Evolutionary conservation across 2,888 invertebrate genomes (phyloP).

Genomic region (Cataglyphis cursor): DNA sequence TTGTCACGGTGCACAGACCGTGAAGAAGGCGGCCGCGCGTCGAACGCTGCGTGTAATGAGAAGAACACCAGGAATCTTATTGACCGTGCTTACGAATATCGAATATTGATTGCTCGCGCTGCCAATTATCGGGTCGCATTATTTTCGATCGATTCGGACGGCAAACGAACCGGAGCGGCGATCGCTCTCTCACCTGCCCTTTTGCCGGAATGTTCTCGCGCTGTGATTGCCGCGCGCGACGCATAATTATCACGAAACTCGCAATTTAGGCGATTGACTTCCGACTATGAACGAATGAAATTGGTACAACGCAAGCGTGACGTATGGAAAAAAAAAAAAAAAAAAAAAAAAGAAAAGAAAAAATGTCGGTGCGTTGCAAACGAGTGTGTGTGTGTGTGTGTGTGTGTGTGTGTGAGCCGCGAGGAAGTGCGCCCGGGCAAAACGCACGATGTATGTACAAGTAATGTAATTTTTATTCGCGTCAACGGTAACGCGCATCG

Average conservation of each 20-base stretch:
- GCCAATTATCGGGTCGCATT: constrained; percentile 75
- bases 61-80: constrained; percentile 76
- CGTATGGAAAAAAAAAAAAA: background rate
- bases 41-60: constrained; percentile 71
- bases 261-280: constrained; percentile 49
- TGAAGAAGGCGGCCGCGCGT: constrained; percentile 48
- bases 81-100: constrained; percentile 65
- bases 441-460: constrained; percentile 23
- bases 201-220: constrained; percentile 31
- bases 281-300: constrained; percentile 43
- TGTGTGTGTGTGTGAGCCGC: background rate
- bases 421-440: constrained; percentile 19
- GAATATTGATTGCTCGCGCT: constrained; percentile 71
- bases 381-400: constrained; percentile 1
- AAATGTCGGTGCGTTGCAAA: constrained; percentile 27
- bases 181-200: constrained; percentile 20
- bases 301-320: constrained; percentile 20
- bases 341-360: background rate
- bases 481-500: constrained; percentile 53
- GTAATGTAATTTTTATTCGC: constrained; percentile 56
- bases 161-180: constrained; percentile 46
- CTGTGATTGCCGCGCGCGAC: constrained; percentile 18
- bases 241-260: constrained; percentile 55
- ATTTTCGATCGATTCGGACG: constrained; percentile 62
- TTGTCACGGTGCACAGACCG: constrained; percentile 68